Evolutionary conservation across 1,140 invertebrate species (phyloP), one percentile per base, ranked within the genome.

Genomic region (Paralvinella palmiformis): DNA sequence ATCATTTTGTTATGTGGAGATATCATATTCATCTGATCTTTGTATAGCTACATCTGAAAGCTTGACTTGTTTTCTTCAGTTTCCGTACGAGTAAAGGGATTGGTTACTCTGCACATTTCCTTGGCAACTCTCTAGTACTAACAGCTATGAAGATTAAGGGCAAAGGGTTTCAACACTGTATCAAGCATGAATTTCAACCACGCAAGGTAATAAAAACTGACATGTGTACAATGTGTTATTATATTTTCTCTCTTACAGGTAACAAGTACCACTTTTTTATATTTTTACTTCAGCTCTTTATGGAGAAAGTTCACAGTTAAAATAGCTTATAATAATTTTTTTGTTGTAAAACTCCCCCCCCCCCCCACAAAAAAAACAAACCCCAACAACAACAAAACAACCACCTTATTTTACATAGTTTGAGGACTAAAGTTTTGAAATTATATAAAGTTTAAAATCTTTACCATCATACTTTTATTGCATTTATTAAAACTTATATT

Each of bases 91-190:
- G 91, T 75, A 98, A 98, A 86, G 96, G 96, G 63, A 89, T 99
- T 33, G 96, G 96, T n/a, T 99, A 99, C 81, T 96, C 95, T 36
- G 96, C 94, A 52, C 95, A 99, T 85, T 99, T 99, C 83, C 93
- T 99, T 68, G 96, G 96, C 67, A 97, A 96, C 84, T 97, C 96
- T 82, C 85, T 99, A 41, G 96, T 99, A 64, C 86, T 99, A 66
- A 98, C 95, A 27, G 96, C 94, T 0, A 97, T 98, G 92, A 98
- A 98, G 85, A 88, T 97, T 53, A 96, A 97, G 79, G 96, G 96
- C 67, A 99, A 99, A 84, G 96, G 95, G 67, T 96, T 97, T 85
- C 96, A 98, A 79, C 94, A 98, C 82, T 99, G 96, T 86, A 94
- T 99, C 82, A 98, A 98, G 85, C 96, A 96, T 79, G 96, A 99